Base-by-base conservation (phyloP, 2,888 invertebrate species). In the Epistrophe eligans region DNA sequence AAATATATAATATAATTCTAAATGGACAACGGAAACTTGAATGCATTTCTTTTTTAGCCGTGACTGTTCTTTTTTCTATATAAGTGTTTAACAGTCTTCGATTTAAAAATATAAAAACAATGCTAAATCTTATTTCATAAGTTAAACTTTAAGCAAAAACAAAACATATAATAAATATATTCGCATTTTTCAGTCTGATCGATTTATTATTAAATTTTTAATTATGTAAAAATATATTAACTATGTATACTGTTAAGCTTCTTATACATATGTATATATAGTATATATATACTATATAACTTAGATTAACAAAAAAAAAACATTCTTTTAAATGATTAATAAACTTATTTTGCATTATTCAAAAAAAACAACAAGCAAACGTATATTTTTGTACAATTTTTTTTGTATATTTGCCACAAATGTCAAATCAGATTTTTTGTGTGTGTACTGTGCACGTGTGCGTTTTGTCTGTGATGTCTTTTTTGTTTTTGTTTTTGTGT, bases 261-360 rank as follows among this genome's bases (percentile, higher is more conserved):
- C 87, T 87, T 87, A 87, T 83, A 83, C 79, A 87, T 84, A 79
- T 73, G 52, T 70, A 70, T 64, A 64, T 82, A 77, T 67, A 85
- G 45, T 72, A 85, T 82, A 77, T 77, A 72, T 58, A 81, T 74
- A 76, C 82, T 87, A 87, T 87, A 83, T 87, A 79, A 72, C 64
- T 79, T 83, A 82, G 77, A 74, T 74, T 82, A 77, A 87, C 66
- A 62, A 85, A 82, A 71, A 24, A 85, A 77, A 87, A 79, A 79
- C 45, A 77, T 87, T 83, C 74, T 83, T 87, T 87, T 79, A 87
- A 87, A 83, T 83, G 87, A 87, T 87, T 87, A 87, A 87, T 87
- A 87, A 87, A 87, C 83, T 87, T 87, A 82, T 87, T 87, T 87
- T 87, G 87, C 87, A 87, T 87, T 87, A 87, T 79, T 87, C 66